These are phyloP conservation scores for Erebia epiphron DNA, from an alignment of 2,888 invertebrate species.

Conservation along the genomic window DNA sequence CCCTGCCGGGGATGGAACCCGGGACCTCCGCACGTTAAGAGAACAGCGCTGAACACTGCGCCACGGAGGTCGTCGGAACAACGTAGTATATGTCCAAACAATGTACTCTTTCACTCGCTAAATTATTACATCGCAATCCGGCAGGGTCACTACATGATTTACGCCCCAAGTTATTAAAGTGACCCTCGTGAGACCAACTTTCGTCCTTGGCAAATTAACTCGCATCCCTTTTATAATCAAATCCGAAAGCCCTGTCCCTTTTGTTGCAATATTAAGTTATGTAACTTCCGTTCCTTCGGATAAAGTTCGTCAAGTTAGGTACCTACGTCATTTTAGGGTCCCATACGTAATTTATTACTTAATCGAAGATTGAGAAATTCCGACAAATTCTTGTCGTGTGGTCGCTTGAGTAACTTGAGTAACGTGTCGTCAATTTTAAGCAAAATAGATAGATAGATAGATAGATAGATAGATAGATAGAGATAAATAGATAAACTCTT, in stretches of 20 bases:
- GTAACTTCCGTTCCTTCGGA: slow-evolving; percentile 4
- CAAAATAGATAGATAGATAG: too few species aligned
- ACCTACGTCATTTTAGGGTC: background rate
- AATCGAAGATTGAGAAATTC: background rate
- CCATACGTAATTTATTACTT: background rate
- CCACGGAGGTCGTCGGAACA: too few species aligned
- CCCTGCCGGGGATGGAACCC: too few species aligned
- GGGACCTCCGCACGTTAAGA: too few species aligned
- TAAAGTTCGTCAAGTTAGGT: slow-evolving; percentile 17
- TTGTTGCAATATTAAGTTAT: slow-evolving; percentile 27
- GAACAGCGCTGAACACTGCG: too few species aligned
- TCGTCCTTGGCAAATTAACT: slow-evolving; percentile 42
- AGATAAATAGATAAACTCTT: too few species aligned
- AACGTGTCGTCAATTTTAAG: too few species aligned
- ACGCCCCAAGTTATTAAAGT: slow-evolving; percentile 34
- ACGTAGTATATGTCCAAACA: background rate
- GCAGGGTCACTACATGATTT: slow-evolving; percentile 6
- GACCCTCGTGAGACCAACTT: slow-evolving; percentile 37
- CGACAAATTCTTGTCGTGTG: too few species aligned
- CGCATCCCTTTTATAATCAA: slow-evolving; percentile 40
- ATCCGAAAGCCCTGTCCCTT: slow-evolving; percentile 35
- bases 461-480: too few species aligned
- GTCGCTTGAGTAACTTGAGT: too few species aligned
- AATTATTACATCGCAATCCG: slow-evolving; percentile 19
- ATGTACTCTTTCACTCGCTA: background rate